Conservation (phyloP, 2,888 invertebrate species). For the Erpobdella octoculata region DNA sequence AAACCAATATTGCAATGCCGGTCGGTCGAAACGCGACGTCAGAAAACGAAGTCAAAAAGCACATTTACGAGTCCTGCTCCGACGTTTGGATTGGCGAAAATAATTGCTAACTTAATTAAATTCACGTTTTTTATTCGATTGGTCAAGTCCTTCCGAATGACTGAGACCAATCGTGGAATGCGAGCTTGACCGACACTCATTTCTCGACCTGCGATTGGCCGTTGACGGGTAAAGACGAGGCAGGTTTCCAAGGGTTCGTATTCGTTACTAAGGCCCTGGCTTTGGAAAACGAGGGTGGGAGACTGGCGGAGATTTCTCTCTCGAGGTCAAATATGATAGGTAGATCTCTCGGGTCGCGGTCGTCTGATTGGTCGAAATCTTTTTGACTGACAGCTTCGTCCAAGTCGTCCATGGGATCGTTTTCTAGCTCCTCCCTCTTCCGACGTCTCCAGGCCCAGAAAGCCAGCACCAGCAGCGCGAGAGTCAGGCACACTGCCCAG, state of each 20-base stretch:
- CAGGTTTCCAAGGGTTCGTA: not conserved
- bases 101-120: not conserved
- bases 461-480: not conserved
- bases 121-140: not conserved
- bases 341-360: not conserved
- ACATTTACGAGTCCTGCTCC: not conserved
- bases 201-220: not conserved
- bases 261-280: slow-evolving; percentile 1
- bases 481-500: slow-evolving; percentile 10
- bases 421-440: not conserved
- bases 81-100: not conserved
- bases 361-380: not conserved
- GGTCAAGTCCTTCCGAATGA: not conserved
- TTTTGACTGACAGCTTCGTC: not conserved
- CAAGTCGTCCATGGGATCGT: not conserved
- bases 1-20: not conserved
- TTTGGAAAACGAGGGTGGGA: slow-evolving; percentile 6
- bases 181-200: not conserved
- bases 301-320: not conserved
- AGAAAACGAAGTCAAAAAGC: no score
- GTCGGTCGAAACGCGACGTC: not conserved
- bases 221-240: not conserved
- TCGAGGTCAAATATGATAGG: slow-evolving; percentile 12
- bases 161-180: not conserved
- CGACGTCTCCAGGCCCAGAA: slow-evolving; percentile 11